These are phyloP conservation scores for Macrosteles quadrilineatus DNA, from an alignment of 1,140 invertebrate genomes.

Conservation along the genomic window DNA sequence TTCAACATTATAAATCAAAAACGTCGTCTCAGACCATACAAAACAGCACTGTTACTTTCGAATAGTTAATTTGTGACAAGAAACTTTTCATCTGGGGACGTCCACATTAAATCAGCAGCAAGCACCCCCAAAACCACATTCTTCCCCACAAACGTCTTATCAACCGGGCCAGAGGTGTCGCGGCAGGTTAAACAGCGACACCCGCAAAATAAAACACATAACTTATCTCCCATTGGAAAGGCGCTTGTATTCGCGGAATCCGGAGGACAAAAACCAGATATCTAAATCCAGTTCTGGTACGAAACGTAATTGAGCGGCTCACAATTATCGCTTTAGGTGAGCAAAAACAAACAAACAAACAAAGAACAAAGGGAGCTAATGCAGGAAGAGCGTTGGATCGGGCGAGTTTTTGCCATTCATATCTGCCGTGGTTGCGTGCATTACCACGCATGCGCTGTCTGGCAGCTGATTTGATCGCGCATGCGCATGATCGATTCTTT, in stretches of 20 bases:
- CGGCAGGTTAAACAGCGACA: constrained; percentile 8
- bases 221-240: constrained; percentile 16
- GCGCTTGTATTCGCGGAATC: constrained; percentile 23
- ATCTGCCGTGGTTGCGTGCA: neutral
- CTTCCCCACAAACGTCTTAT: too few relatives aligned
- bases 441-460: too few relatives aligned
- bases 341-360: constrained; percentile 13
- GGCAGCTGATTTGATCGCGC: too few relatives aligned
- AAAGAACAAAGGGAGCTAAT: constrained; percentile 7
- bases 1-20: too few relatives aligned
- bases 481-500: too few relatives aligned
- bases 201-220: constrained; percentile 18
- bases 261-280: constrained; percentile 22
- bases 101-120: too few relatives aligned
- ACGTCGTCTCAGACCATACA: too few relatives aligned
- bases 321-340: constrained; percentile 16
- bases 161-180: too few relatives aligned
- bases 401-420: constrained; percentile 1
- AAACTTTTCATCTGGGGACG: too few relatives aligned
- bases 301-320: constrained; percentile 9
- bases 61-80: too few relatives aligned
- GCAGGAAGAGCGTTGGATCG: constrained; percentile 1
- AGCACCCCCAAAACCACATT: too few relatives aligned
- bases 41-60: too few relatives aligned
- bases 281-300: constrained; percentile 26